phyloP scores from a whole-genome alignment of 2,888 invertebrate species.

The Aricia artaxerxes region DNA sequence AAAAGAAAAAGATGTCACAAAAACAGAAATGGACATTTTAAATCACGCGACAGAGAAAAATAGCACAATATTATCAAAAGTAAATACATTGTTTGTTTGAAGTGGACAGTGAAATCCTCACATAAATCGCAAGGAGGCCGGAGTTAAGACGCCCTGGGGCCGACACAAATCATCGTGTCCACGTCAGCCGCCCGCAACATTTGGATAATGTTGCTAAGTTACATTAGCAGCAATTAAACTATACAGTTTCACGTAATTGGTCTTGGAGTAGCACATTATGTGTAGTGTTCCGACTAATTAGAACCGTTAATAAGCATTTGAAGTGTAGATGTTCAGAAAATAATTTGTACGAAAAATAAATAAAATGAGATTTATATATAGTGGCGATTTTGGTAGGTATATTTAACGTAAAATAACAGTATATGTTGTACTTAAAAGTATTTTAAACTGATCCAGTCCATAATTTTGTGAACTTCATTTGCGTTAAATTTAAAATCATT shows the following conservation, averaged over 20 bases:
- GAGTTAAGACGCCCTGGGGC: conserved; percentile 49
- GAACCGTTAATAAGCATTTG: too few relatives aligned
- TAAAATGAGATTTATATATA: too few relatives aligned
- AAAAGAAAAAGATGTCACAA: background rate
- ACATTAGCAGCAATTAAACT: background rate
- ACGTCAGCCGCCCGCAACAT: conserved; percentile 38
- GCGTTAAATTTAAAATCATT: too few relatives aligned
- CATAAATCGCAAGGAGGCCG: conserved; percentile 53
- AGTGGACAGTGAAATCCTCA: conserved; percentile 59
- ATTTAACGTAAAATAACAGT: too few relatives aligned
- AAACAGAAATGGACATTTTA: background rate
- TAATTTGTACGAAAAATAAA: too few relatives aligned
- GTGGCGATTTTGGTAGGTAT: too few relatives aligned
- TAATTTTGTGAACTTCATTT: too few relatives aligned
- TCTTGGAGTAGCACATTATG: background rate
- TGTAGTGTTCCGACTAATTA: too few relatives aligned
- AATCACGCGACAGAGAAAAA: background rate
- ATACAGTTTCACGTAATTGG: background rate
- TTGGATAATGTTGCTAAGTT: conserved; percentile 8
- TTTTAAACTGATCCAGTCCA: too few relatives aligned
- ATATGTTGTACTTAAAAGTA: too few relatives aligned
- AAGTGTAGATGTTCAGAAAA: too few relatives aligned
- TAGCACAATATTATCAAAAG: conserved; percentile 45
- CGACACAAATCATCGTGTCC: conserved; percentile 58
- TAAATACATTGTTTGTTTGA: conserved; percentile 61